A percentile compares a stretch with the other conserved stretches of the same genome.
Conservation (phyloP, 2,797 vertebrate genomes). For the Danio kyathit region DNA sequence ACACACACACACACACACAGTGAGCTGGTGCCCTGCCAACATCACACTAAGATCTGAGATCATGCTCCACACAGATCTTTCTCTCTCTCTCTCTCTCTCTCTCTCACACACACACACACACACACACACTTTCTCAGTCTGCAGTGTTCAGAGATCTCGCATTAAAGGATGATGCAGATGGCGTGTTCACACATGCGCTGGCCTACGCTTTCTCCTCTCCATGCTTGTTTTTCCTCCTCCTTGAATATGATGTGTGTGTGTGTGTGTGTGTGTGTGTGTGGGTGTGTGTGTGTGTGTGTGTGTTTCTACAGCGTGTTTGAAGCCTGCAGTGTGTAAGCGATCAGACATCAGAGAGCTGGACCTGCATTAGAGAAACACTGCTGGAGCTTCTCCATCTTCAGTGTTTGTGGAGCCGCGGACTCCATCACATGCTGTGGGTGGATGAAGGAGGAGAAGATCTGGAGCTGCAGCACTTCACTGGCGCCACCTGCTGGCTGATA, state of each 20-base stretch:
- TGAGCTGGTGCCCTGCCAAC: slow-evolving; percentile 45
- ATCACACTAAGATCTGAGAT: slow-evolving; percentile 25
- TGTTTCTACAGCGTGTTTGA: too few relatives aligned
- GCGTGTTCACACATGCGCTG: slow-evolving; percentile 43
- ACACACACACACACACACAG: slow-evolving; percentile 6
- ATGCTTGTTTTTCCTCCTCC: slow-evolving; percentile 59
- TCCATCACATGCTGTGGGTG: too few relatives aligned
- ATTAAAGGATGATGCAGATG: slow-evolving; percentile 45
- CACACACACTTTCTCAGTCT: too few relatives aligned
- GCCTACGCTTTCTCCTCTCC: slow-evolving; percentile 60
- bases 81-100: too few relatives aligned
- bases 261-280: too few relatives aligned
- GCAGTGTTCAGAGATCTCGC: too few relatives aligned
- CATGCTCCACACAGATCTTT: not conserved
- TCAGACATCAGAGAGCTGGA: too few relatives aligned
- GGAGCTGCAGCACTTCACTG: too few relatives aligned
- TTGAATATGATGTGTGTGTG: slow-evolving; percentile 67
- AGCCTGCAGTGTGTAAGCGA: slow-evolving; percentile 12
- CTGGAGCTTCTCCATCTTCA: slow-evolving; percentile 56
- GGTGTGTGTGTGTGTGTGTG: too few relatives aligned
- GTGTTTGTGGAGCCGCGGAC: too few relatives aligned
- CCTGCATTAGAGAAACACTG: slow-evolving; percentile 53
- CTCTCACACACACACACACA: slow-evolving; percentile 29
- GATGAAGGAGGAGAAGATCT: too few relatives aligned
- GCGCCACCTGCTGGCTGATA: too few relatives aligned